These are phyloP conservation scores for Bujurquina vittata DNA, from an alignment of 2,113 vertebrate species.

Conservation along the genomic window DNA sequence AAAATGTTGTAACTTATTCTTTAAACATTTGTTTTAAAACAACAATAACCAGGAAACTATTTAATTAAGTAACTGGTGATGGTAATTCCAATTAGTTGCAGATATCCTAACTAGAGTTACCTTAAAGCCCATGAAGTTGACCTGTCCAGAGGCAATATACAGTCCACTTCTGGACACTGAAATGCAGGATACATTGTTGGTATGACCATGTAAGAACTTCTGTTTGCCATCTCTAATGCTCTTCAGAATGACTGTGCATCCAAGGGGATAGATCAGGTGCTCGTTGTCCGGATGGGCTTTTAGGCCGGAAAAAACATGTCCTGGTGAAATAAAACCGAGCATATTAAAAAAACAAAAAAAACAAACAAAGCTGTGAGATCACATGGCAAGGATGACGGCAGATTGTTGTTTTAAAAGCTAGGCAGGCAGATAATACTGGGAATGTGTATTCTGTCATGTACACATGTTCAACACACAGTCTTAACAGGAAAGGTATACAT, in stretches of 20 bases:
- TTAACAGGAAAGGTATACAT: not conserved
- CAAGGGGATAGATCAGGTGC: slow-evolving; percentile 89
- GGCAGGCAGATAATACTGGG: not conserved
- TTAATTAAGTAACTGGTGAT: not conserved
- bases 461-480: not conserved
- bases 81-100: not conserved
- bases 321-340: slow-evolving; percentile 67
- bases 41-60: not conserved
- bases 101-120: slow-evolving; percentile 58
- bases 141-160: slow-evolving; percentile 89
- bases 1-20: not conserved
- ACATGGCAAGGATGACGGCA: too few species aligned
- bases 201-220: slow-evolving; percentile 87
- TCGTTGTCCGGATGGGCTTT: slow-evolving; percentile 86
- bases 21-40: not conserved
- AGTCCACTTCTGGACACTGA: slow-evolving; percentile 82
- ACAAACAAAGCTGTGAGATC: not conserved
- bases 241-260: slow-evolving; percentile 86
- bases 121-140: slow-evolving; percentile 90
- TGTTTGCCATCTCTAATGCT: slow-evolving; percentile 82
- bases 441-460: not conserved
- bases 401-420: not conserved
- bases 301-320: slow-evolving; percentile 84
- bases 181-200: slow-evolving; percentile 88
- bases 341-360: too few species aligned